Evolutionary conservation across 2,888 invertebrate species (phyloP), one percentile per base, ranked within the genome.

Genomic region (Cepaea hortensis): DNA sequence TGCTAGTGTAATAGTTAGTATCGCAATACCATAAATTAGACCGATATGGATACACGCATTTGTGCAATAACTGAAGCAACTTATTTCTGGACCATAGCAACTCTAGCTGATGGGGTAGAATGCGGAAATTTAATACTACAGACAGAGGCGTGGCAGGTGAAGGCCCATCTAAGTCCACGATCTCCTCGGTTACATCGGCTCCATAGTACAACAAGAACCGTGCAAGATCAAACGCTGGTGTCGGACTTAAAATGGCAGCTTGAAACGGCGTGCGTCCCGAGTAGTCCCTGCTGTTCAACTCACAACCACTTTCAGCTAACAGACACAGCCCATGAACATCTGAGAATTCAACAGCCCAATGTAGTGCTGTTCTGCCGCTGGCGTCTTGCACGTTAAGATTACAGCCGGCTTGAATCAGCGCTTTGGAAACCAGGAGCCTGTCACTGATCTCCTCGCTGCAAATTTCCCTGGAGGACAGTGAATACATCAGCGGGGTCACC

Each of bases 401-500:
- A 87, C 89, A 87, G 3, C 89, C 89, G 13, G 87, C 50, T 11
- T 72, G 61, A 1, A 91, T 50, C 35, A 91, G 79, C 73, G 87
- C 62, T 75, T 88, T 85, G 68, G 89, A 86, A 20, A 90, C 87
- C 11, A 50, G 70, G 0, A 90, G 68, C 86, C 89, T 88, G 61
- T 88, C 86, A 48, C 88, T 81, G 35, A 35, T 35, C 35, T 35
- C 55, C 80, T 84, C 87, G 68, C 83, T 87, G 3, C 85, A 80
- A 3, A 84, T 84, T 0, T 88, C 82, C 7, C 87, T 50, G 3
- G 89, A 88, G 6, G 90, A 89, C 9, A 91, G 18, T 13, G 90
- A 85, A 4, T 87, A 86, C 90, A 91, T 90, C 13, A 91, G 72
- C 7, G 90, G 88, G 5, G 90, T 89, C 15, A 88, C 77, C 5